Percentiles rank a stretch among this genome's conserved stretches.
Conservation (phyloP, 2,888 invertebrate genomes). For the Phymatocera aterrima region DNA sequence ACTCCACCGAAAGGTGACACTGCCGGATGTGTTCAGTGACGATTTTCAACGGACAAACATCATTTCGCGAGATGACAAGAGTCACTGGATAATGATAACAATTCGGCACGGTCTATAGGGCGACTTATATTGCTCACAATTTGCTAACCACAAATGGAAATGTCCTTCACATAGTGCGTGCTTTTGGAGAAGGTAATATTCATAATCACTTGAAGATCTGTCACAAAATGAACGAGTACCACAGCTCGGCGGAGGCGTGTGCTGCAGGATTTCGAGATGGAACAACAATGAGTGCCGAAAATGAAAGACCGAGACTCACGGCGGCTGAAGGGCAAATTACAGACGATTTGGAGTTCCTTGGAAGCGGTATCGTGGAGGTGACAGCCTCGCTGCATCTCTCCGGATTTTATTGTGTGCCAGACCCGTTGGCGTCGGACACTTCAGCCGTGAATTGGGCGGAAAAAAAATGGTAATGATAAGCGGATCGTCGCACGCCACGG, state of each 20-base stretch:
- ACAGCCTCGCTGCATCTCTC: constrained; percentile 59
- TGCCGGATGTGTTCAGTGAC: constrained; percentile 16
- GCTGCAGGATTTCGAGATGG: constrained; percentile 51
- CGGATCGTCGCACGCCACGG: no score
- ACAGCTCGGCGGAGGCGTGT: constrained; percentile 46
- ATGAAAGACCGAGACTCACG: constrained; percentile 53
- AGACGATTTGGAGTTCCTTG: constrained; percentile 62
- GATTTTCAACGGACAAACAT: not conserved
- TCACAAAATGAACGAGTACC: not conserved
- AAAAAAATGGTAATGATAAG: not conserved
- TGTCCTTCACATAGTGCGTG: not conserved
- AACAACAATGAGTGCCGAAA: constrained; percentile 67
- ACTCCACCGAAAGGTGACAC: constrained; percentile 8
- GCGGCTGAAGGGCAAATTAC: constrained; percentile 70
- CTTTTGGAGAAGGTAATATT: not conserved
- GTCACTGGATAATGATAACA: not conserved
- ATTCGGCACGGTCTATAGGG: no score
- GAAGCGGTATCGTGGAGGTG: constrained; percentile 63
- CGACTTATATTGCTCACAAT: no score
- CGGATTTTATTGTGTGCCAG: not conserved
- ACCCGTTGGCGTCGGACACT: constrained; percentile 35
- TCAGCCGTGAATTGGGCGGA: not conserved
- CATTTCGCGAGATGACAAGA: not conserved
- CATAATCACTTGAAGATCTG: not conserved
- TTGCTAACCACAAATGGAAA: not conserved